phyloP scores from a whole-genome alignment of 2,113 vertebrate species.

The Grantiella picta region DNA sequence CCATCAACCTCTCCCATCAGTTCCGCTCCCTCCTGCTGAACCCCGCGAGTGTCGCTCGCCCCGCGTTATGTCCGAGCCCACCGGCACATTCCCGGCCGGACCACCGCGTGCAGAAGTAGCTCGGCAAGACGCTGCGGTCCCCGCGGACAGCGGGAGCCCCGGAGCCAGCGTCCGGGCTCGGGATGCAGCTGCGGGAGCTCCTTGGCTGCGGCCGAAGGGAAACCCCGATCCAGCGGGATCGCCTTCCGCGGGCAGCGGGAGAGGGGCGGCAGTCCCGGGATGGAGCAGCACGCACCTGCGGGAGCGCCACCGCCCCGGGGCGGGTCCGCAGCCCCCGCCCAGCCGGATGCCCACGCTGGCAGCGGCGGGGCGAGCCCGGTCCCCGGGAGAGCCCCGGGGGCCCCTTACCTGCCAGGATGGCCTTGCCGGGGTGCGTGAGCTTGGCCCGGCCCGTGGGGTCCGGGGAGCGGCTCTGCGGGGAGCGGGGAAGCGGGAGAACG shows the following conservation, averaged over 20 bases:
- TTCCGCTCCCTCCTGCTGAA: neutral
- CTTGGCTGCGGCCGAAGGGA: neutral
- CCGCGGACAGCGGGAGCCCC: neutral
- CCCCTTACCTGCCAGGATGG: conserved; percentile 82
- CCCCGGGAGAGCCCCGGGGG: neutral
- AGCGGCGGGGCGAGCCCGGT: neutral
- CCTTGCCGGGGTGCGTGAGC: conserved; percentile 86
- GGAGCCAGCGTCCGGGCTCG: neutral
- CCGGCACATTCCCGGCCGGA: neutral
- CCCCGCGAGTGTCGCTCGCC: too few species aligned
- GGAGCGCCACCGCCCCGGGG: neutral
- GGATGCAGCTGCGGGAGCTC: neutral
- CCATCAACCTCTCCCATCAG: neutral
- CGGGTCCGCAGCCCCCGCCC: neutral
- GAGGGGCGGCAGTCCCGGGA: neutral
- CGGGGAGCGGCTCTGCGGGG: neutral
- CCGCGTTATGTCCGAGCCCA: rapidly evolving
- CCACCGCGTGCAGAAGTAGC: neutral
- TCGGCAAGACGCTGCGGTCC: neutral
- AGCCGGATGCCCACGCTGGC: neutral
- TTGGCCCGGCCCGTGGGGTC: conserved; percentile 56
- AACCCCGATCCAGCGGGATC: too few species aligned
- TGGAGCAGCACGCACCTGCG: neutral
- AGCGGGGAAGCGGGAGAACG: too few species aligned
- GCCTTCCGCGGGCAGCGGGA: neutral